Base-by-base conservation (phyloP, 2,797 vertebrate species). In the Neostethus bicornis region DNA sequence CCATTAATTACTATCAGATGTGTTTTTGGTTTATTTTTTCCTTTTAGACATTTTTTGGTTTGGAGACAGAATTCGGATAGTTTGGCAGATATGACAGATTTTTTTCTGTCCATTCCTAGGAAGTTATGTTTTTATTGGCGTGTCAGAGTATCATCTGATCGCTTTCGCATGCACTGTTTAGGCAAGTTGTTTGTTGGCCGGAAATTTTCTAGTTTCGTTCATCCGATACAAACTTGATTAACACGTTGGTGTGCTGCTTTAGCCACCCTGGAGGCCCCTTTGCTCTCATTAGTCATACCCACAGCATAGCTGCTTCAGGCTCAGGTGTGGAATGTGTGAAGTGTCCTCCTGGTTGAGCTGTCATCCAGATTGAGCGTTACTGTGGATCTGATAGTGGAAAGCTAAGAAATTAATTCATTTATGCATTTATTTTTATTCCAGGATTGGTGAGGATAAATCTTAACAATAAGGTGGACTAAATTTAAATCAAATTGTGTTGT, bases 251-350 rank as follows among this genome's bases (percentile, higher is more conserved):
- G 70, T 67, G 80, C 59, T 61, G 34, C 34, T 66, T 74, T 80
- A 78, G 58, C 81, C 82, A 80, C 79, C 56, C 26, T 24, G 23
- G 53, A 35, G 0, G 44, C 63, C 57, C 50, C 55, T 50, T 60
- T 65, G 49, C 61, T 68, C 70, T 78, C 66, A 79, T 85, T 83
- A 72, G 82, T 72, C 73, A 62, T 45, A 53, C 48, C 46, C 61
- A 60, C 74, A 73, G 66, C 74, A 81, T 53, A 73, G 66, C 43
- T 63, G 66, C 70, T 76, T 26, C 57, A 16, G 68, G 66, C 64
- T 11, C 24, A 70, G 67, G 70, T 81, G 78, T 64, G 81, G 81
- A 85, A 87, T 84, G 72, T 65, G 23, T 77, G 35, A 70, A 81
- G 85, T 62, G 77, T 14, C 43, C 62, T 68, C 61, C 44, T 49